A percentile compares a stretch with the other conserved stretches of the same genome.
These are phyloP conservation scores for Gorsachius magnificus DNA, from an alignment of 2,797 vertebrate species.

Conservation along the genomic window DNA sequence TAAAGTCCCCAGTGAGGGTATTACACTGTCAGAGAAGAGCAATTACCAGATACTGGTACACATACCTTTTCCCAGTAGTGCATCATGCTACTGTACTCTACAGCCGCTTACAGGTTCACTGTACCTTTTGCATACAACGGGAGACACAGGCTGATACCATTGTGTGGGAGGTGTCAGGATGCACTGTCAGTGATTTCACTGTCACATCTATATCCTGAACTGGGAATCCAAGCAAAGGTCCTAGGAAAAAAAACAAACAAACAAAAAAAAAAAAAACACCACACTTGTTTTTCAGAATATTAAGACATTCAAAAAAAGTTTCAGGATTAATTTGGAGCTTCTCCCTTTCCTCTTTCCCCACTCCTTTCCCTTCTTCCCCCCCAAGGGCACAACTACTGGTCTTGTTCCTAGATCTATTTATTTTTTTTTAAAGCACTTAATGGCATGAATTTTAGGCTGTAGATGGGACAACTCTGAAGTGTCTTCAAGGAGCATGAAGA, in stretches of 20 bases:
- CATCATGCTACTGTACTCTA: neutral
- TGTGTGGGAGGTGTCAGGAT: conserved; percentile 87
- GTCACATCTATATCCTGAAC: conserved; percentile 83
- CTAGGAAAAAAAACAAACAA: conserved; percentile 58
- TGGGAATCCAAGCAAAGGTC: conserved; percentile 91
- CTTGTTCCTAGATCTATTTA: neutral
- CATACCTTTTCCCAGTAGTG: neutral
- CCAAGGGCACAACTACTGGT: neutral
- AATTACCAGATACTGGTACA: neutral
- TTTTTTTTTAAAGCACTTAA: neutral
- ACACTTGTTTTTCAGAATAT: neutral
- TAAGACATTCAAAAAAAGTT: neutral
- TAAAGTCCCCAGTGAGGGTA: fast-evolving
- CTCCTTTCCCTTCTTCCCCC: neutral
- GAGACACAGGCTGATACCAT: conserved; percentile 94
- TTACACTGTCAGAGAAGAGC: neutral
- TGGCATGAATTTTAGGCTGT: neutral
- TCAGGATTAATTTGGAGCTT: neutral
- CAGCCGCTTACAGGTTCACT: neutral
- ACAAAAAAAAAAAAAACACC: neutral
- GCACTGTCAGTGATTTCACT: conserved; percentile 78
- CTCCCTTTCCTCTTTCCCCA: neutral
- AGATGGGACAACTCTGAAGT: neutral
- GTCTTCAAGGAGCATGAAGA: neutral
- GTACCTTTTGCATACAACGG: conserved; percentile 92